A percentile compares a stretch with the other conserved stretches of the same genome.
These are phyloP conservation scores for Heterocephalus glaber DNA, from an alignment of 2,113 vertebrate species.

Conservation along the genomic window DNA sequence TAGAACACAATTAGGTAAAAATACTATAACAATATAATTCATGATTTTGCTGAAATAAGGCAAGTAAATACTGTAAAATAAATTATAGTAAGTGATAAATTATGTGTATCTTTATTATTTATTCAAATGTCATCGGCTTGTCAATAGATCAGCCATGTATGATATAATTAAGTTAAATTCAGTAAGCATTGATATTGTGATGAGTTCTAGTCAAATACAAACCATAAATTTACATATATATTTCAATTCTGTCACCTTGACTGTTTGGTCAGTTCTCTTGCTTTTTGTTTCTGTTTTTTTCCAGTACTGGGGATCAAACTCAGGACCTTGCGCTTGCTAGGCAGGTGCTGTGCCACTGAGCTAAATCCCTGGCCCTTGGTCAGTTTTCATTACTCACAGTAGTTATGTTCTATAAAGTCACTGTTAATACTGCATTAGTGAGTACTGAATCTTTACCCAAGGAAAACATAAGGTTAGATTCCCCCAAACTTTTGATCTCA, in stretches of 20 bases:
- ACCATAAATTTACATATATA: too few species aligned
- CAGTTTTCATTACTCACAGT: background rate
- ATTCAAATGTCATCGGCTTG: background rate
- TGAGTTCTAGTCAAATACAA: background rate
- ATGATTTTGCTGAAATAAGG: background rate
- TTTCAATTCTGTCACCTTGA: background rate
- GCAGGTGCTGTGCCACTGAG: too few species aligned
- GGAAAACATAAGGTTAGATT: background rate
- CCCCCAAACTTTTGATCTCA: background rate
- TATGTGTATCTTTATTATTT: background rate
- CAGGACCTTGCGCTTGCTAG: too few species aligned
- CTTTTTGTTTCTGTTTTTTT: too few species aligned
- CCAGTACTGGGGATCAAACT: too few species aligned
- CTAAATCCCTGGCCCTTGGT: too few species aligned
- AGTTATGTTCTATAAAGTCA: background rate
- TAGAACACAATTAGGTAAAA: background rate
- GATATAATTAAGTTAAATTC: background rate
- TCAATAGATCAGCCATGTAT: background rate
- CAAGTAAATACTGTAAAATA: background rate
- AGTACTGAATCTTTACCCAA: background rate
- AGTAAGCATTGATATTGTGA: background rate
- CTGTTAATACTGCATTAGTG: background rate
- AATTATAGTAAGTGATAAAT: background rate
- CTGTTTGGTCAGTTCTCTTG: background rate
- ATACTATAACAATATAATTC: background rate